phyloP scores from a whole-genome alignment of 2,797 vertebrate genomes.

The Cyclopterus lumpus region DNA sequence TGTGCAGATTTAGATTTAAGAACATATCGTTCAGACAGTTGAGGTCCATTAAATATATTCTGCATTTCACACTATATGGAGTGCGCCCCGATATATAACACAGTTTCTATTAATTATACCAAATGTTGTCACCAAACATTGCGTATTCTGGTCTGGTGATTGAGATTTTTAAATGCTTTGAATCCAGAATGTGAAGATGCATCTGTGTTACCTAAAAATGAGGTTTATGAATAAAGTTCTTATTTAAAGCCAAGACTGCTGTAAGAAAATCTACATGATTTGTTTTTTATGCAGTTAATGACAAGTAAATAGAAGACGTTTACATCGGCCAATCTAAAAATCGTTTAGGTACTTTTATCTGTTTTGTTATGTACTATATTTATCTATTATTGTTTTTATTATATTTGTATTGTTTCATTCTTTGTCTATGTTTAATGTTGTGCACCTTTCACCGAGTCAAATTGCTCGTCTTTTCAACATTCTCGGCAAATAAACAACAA shows the following conservation, averaged over 20 bases:
- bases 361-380: no score
- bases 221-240: background rate
- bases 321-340: slow-evolving; percentile 10
- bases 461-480: no score
- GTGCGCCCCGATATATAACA: background rate
- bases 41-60: background rate
- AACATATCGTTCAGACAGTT: background rate
- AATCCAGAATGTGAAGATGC: background rate
- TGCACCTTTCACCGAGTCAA: no score
- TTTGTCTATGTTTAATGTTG: no score
- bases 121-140: background rate
- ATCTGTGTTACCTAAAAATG: background rate
- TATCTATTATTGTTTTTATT: no score
- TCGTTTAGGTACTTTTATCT: background rate
- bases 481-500: background rate
- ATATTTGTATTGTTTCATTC: no score
- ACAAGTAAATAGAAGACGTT: background rate
- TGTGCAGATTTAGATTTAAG: background rate
- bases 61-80: background rate
- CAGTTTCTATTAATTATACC: background rate
- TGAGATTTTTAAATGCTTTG: background rate
- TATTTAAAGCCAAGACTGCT: background rate
- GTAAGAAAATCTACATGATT: background rate
- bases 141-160: background rate
- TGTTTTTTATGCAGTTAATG: background rate